Percentiles rank a stretch among this genome's conserved stretches.
Conservation (phyloP, 2,797 vertebrate species). For the Cottoperca gobio region DNA sequence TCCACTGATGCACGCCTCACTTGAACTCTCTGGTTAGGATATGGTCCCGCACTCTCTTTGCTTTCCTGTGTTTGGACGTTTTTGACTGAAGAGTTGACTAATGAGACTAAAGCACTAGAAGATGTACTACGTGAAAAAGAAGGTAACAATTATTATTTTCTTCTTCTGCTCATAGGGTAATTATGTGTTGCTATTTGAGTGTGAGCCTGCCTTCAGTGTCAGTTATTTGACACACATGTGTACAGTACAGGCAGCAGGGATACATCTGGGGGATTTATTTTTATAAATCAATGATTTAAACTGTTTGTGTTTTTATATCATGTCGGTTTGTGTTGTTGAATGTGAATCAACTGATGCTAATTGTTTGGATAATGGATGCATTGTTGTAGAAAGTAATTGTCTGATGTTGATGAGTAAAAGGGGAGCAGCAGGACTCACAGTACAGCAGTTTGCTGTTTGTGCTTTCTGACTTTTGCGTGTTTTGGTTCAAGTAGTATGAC, state of each 20-base stretch:
- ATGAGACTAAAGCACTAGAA: constrained; percentile 67
- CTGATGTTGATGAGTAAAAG: constrained; percentile 4
- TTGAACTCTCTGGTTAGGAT: constrained; percentile 64
- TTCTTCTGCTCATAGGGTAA: constrained; percentile 68
- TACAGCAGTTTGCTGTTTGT: background rate
- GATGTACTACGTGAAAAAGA: constrained; percentile 86
- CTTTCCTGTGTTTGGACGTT: constrained; percentile 66
- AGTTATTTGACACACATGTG: constrained; percentile 6
- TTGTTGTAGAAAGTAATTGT: background rate
- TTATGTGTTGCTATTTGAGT: constrained; percentile 1
- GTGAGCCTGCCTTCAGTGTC: constrained; percentile 11
- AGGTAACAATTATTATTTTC: constrained; percentile 81
- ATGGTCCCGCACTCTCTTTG: constrained; percentile 52
- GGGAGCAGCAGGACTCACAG: background rate
- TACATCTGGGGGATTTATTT: constrained; percentile 1
- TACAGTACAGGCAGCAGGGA: background rate
- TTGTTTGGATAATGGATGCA: background rate
- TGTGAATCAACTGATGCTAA: background rate
- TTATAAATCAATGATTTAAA: background rate
- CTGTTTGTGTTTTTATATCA: background rate
- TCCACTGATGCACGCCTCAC: constrained; percentile 64
- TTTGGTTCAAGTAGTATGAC: background rate
- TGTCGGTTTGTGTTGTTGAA: background rate
- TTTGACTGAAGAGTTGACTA: constrained; percentile 64
- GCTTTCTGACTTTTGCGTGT: constrained; percentile 1